A percentile compares a stretch with the other conserved stretches of the same genome.
Conservation (phyloP, 2,797 vertebrate species). For the Bovichtus diacanthus region DNA sequence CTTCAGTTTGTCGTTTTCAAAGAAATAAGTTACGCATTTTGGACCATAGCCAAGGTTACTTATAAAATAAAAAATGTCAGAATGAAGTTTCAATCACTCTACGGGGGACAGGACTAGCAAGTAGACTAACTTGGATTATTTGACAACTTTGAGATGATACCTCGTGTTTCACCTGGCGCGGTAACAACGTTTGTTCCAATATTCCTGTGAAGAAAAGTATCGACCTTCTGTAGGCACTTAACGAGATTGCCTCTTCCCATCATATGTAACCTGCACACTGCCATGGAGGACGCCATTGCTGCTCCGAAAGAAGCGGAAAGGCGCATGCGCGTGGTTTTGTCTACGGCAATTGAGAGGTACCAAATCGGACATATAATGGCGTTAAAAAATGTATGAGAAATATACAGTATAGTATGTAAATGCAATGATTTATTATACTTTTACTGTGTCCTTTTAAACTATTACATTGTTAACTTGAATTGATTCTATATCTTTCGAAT, state of each 20-base stretch:
- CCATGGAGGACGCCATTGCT: slow-evolving; percentile 83
- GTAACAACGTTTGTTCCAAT: slow-evolving; percentile 46
- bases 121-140: not conserved
- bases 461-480: not conserved
- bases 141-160: slow-evolving; percentile 36
- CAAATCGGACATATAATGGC: not conserved
- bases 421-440: accelerated
- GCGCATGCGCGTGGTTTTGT: slow-evolving; percentile 69
- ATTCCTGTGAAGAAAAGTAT: slow-evolving; percentile 46
- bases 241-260: slow-evolving; percentile 48
- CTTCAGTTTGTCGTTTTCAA: accelerated
- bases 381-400: no score
- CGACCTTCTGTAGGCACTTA: slow-evolving; percentile 43
- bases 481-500: no score
- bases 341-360: slow-evolving; percentile 66
- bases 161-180: slow-evolving; percentile 49
- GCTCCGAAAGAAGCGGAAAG: accelerated
- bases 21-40: accelerated
- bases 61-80: not conserved
- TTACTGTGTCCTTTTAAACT: no score
- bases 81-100: not conserved
- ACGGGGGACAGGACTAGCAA: not conserved
- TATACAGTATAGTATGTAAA: not conserved
- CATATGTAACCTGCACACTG: slow-evolving; percentile 70
- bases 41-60: accelerated